Evolutionary conservation across 2,113 vertebrate species (phyloP).

Genomic region (Tricholaema leucomelas): DNA sequence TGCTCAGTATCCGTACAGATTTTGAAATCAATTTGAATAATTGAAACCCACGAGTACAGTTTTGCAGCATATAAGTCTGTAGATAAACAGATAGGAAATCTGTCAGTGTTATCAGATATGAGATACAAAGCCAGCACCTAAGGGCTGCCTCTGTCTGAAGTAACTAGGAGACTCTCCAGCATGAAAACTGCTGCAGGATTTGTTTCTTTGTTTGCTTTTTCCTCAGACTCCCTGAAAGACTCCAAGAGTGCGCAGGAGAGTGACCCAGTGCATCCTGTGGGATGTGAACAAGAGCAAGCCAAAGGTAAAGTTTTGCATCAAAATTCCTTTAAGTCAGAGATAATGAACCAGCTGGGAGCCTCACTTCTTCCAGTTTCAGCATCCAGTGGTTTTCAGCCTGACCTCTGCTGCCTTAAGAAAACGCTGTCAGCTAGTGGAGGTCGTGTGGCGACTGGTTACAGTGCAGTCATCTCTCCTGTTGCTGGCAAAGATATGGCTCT

Average conservation of each 20-base stretch:
- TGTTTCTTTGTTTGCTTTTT: constrained; percentile 28
- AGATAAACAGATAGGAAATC: neutral
- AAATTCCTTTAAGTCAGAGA: neutral
- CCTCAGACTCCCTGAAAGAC: constrained; percentile 65
- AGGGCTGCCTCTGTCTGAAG: neutral
- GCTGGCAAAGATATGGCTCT: neutral
- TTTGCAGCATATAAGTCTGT: neutral
- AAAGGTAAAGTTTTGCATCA: constrained; percentile 55
- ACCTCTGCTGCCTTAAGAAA: neutral
- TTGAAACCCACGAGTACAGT: neutral
- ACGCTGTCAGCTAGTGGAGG: neutral
- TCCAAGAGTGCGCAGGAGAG: neutral
- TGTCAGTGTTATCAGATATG: neutral
- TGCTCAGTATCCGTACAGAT: neutral
- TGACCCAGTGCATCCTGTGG: constrained; percentile 20
- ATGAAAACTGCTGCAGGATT: neutral
- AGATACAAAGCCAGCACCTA: neutral
- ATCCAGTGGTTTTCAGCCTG: neutral
- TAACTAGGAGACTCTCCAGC: neutral
- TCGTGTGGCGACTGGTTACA: neutral
- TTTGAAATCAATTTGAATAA: constrained; percentile 25
- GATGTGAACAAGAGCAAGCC: constrained; percentile 55
- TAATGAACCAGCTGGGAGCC: constrained; percentile 1
- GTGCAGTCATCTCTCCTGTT: neutral
- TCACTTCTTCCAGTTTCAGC: neutral